These are phyloP conservation scores for Noctilio leporinus DNA, from an alignment of 2,113 vertebrate species.

Conservation along the genomic window DNA sequence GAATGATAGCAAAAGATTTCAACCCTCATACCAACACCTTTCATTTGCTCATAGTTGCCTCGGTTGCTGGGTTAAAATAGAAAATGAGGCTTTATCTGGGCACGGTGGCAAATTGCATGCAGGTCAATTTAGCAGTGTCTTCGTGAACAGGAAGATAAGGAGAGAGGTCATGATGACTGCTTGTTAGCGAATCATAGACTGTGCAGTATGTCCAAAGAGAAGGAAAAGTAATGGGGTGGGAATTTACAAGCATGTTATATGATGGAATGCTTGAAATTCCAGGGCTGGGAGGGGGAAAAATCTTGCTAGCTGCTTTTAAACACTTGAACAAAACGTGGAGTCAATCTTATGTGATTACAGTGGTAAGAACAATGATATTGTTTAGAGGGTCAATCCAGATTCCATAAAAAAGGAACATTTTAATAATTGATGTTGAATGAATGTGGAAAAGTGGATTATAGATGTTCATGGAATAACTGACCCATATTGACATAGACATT, in stretches of 20 bases:
- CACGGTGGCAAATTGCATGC: not conserved
- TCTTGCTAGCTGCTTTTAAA: not conserved
- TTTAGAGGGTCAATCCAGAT: not conserved
- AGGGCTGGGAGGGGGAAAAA: not conserved
- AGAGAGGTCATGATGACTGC: not conserved
- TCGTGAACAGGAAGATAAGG: not conserved
- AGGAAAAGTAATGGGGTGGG: not conserved
- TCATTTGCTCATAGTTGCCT: not conserved
- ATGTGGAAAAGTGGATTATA: not conserved
- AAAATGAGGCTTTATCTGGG: not conserved
- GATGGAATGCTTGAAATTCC: not conserved
- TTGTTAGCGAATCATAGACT: not conserved
- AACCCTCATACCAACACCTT: not conserved
- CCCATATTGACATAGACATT: not conserved
- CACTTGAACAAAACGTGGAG: not conserved
- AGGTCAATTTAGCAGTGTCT: not conserved
- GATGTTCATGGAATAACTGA: not conserved
- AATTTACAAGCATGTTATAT: not conserved
- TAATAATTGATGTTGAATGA: not conserved
- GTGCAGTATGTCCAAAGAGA: not conserved
- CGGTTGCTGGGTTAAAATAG: not conserved
- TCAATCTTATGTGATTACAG: not conserved
- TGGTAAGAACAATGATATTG: not conserved
- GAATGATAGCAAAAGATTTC: not conserved
- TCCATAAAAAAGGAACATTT: not conserved